Conservation (phyloP, 2,888 invertebrate genomes). For the Melitaea athalia region DNA sequence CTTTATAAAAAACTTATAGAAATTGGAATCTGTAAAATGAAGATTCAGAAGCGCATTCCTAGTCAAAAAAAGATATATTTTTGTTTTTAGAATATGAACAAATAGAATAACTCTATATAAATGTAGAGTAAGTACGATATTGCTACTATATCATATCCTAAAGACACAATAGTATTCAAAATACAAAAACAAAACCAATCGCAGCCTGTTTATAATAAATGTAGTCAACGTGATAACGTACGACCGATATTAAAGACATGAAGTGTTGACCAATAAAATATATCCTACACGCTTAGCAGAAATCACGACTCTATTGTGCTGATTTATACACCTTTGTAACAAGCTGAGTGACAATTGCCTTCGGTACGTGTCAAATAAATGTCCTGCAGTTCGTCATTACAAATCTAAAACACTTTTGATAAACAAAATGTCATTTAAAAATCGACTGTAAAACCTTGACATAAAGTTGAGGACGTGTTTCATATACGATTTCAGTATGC, state of each 20-base stretch:
- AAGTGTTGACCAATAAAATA: constrained; percentile 46
- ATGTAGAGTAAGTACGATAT: no score
- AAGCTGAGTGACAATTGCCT: constrained; percentile 62
- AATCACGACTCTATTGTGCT: constrained; percentile 62
- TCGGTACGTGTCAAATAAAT: constrained; percentile 74
- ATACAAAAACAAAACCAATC: background rate
- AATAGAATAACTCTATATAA: no score
- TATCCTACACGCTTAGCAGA: constrained; percentile 58
- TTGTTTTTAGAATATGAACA: no score
- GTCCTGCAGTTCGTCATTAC: constrained; percentile 61
- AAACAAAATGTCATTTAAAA: constrained; percentile 5
- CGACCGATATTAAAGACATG: constrained; percentile 16
- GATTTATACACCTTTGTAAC: constrained; percentile 52
- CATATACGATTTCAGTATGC: constrained; percentile 22
- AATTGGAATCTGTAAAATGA: no score
- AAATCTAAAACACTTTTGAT: constrained; percentile 21
- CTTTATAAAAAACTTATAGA: no score
- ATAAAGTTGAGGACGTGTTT: constrained; percentile 4
- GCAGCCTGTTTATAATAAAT: constrained; percentile 4
- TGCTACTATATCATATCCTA: no score
- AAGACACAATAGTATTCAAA: no score
- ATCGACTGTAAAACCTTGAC: background rate
- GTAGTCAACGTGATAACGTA: constrained; percentile 13
- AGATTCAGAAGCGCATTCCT: no score
- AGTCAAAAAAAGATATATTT: no score